Evolutionary conservation across 2,888 invertebrate species (phyloP).

Genomic region (Megastigmus dorsalis): DNA sequence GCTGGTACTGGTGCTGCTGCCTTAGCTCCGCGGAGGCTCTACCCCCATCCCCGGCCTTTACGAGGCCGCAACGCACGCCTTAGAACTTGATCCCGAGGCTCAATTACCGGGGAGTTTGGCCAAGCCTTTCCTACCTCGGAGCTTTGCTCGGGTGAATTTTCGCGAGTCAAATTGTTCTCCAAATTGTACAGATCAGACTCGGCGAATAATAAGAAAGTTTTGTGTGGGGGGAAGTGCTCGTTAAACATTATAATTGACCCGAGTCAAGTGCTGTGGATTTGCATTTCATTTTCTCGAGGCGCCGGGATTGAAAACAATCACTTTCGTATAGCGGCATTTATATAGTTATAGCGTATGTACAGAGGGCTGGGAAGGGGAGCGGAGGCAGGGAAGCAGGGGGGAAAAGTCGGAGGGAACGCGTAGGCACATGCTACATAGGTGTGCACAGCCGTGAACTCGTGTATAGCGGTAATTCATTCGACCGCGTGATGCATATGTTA

Average conservation of each 20-base stretch:
- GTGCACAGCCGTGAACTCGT: not conserved
- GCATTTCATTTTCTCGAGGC: conserved; percentile 41
- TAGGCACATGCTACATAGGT: no score
- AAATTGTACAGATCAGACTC: conserved; percentile 48
- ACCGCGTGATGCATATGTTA: conserved; percentile 46
- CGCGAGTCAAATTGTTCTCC: conserved; percentile 41
- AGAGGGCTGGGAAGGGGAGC: no score
- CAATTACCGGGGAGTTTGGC: conserved; percentile 61
- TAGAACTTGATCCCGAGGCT: conserved; percentile 62
- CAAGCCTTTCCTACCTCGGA: conserved; percentile 33
- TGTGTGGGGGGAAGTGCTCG: conserved; percentile 27
- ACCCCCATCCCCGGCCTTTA: conserved; percentile 47
- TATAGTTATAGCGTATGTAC: no score
- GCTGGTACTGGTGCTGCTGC: no score
- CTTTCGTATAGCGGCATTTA: no score
- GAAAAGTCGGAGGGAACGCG: no score
- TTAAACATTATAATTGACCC: conserved; percentile 54
- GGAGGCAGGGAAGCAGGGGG: no score
- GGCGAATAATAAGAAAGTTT: conserved; percentile 53
- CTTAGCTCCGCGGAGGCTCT: conserved; percentile 7
- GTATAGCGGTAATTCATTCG: conserved; percentile 26
- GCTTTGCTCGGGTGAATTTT: conserved; percentile 35
- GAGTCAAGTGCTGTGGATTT: conserved; percentile 38
- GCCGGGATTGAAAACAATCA: conserved; percentile 48
- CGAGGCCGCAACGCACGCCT: conserved; percentile 23